These are phyloP conservation scores for Phyllotis vaccarum DNA, from an alignment of 2,797 vertebrate species.

Conservation along the genomic window DNA sequence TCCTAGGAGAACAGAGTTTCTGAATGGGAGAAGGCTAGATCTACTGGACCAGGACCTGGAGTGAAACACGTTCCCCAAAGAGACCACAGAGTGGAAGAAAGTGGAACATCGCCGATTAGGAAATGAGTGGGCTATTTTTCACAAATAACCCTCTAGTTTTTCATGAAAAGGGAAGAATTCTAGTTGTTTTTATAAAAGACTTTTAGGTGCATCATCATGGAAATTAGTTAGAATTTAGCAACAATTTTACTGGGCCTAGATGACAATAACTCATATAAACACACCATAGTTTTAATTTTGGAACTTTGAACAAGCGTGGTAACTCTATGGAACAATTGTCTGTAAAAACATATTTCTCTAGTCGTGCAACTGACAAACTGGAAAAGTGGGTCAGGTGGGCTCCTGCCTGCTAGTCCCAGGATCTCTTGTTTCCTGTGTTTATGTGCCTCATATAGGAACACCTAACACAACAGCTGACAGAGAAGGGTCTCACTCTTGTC, in stretches of 20 bases:
- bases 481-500: background rate
- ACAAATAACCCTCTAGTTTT: background rate
- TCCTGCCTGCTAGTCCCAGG: background rate
- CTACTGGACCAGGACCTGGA: background rate
- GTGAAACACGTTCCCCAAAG: background rate
- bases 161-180: background rate
- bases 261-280: background rate
- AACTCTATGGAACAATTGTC: background rate
- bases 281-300: background rate
- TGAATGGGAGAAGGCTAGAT: background rate
- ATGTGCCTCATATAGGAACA: background rate
- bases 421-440: background rate
- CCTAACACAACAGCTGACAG: background rate
- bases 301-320: background rate
- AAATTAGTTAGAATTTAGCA: conserved; percentile 53
- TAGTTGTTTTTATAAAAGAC: background rate
- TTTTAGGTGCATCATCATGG: background rate
- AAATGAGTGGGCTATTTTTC: background rate
- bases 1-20: conserved; percentile 12
- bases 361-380: conserved; percentile 1
- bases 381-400: background rate
- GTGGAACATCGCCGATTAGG: background rate
- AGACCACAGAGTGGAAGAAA: background rate
- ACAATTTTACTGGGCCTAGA: background rate
- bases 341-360: background rate